phyloP scores from a whole-genome alignment of 2,113 vertebrate genomes.

The Amphilophus citrinellus region DNA sequence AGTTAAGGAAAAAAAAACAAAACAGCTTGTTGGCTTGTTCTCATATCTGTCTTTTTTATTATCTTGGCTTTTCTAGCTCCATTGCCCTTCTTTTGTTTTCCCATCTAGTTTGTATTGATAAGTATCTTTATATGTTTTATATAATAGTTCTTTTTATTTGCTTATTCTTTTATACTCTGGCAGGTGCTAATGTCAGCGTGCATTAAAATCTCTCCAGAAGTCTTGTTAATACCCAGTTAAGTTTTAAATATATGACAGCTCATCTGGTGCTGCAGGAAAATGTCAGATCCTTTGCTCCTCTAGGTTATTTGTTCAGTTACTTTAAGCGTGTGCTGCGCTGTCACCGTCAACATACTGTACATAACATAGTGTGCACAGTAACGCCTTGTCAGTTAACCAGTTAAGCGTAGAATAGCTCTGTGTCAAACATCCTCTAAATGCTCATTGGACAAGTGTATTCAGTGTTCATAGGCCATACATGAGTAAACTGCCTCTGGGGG shows the following conservation, averaged over 20 bases:
- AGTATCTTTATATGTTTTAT: not conserved
- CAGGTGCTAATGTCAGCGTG: not conserved
- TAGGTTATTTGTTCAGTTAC: not conserved
- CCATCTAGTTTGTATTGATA: not conserved
- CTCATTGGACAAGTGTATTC: slow-evolving; percentile 45
- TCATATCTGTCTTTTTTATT: slow-evolving; percentile 2
- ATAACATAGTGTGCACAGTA: not conserved
- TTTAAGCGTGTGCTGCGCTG: not conserved
- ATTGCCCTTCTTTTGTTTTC: not conserved
- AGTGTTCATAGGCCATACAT: slow-evolving; percentile 31
- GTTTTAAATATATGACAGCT: not conserved
- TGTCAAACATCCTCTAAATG: slow-evolving; percentile 51
- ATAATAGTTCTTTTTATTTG: not conserved
- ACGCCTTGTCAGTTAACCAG: slow-evolving; percentile 43
- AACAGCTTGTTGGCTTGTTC: not conserved
- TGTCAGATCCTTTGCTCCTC: not conserved
- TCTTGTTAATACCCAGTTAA: not conserved
- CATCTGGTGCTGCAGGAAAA: not conserved
- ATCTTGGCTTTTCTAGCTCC: not conserved
- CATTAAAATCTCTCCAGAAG: not conserved
- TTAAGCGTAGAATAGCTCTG: slow-evolving; percentile 41
- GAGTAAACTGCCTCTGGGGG: slow-evolving; percentile 39
- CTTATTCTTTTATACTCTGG: not conserved
- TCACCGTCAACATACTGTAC: not conserved
- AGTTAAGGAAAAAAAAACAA: not conserved